A percentile compares a stretch with the other conserved stretches of the same genome.
phyloP scores from a whole-genome alignment of 2,113 vertebrate species.

The Pitta sordida region DNA sequence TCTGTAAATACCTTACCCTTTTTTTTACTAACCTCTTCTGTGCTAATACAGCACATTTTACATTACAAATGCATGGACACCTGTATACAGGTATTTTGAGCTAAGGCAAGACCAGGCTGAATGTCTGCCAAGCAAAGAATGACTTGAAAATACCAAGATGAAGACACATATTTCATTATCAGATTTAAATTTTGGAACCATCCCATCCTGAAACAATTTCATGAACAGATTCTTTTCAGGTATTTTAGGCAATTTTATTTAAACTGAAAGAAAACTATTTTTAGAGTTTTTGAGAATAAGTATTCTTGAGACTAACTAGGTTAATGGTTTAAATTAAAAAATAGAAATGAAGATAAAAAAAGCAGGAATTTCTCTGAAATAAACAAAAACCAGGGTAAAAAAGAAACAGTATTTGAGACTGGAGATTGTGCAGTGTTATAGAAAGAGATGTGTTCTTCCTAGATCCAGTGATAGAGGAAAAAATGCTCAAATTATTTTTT shows the following conservation, averaged over 20 bases:
- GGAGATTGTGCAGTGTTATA: not conserved
- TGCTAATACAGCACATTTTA: not conserved
- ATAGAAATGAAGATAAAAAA: not conserved
- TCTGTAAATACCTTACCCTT: not conserved
- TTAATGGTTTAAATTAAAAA: not conserved
- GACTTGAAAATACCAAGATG: not conserved
- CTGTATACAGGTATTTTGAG: not conserved
- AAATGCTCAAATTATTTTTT: not conserved
- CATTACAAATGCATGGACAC: not conserved
- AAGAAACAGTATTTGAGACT: not conserved
- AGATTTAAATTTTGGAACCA: not conserved
- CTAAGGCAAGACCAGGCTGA: not conserved
- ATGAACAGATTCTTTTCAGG: not conserved
- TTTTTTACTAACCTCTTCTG: not conserved
- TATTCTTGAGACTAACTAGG: not conserved
- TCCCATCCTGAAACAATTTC: not conserved
- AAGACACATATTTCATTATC: not conserved
- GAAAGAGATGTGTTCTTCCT: not conserved
- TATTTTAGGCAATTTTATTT: not conserved
- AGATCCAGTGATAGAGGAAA: not conserved
- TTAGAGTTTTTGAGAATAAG: not conserved
- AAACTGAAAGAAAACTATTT: not conserved
- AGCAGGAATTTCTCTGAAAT: not conserved
- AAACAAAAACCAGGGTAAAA: not conserved
- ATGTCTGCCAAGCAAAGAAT: not conserved